Evolutionary conservation across 2,888 invertebrate species (phyloP).

Genomic region (Schrankia costaestrigalis): DNA sequence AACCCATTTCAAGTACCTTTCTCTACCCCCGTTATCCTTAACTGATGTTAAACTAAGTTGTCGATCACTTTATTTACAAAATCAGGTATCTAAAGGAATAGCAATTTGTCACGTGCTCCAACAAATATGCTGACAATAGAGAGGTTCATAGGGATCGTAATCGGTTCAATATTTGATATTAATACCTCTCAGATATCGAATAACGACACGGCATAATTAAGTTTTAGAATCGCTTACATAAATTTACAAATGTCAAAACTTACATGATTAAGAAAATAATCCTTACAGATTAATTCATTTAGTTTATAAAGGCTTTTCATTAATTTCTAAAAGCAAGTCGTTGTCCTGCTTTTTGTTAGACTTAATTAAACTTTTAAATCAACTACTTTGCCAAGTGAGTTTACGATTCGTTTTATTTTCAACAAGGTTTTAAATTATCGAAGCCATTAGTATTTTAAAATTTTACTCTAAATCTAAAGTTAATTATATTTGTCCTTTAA

Average conservation of each 20-base stretch:
- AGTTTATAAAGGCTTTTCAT: slow-evolving; percentile 3
- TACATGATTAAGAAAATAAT: slow-evolving; percentile 1
- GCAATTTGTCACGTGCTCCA: slow-evolving; percentile 16
- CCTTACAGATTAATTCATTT: slow-evolving; percentile 1
- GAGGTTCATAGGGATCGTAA: too few species aligned
- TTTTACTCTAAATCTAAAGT: too few species aligned
- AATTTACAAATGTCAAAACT: slow-evolving; percentile 2
- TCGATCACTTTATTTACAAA: slow-evolving; percentile 18
- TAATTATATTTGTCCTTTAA: too few species aligned
- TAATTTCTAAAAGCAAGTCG: slow-evolving; percentile 6
- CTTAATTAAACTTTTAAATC: slow-evolving; percentile 18
- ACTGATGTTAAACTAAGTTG: slow-evolving; percentile 5
- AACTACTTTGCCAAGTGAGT: slow-evolving; percentile 3
- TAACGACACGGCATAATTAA: slow-evolving; percentile 8
- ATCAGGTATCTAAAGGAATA: slow-evolving; percentile 13
- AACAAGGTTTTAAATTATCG: too few species aligned
- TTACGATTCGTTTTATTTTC: too few species aligned
- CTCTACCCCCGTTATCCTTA: slow-evolving; percentile 9
- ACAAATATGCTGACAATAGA: slow-evolving; percentile 13
- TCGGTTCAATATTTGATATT: slow-evolving; percentile 12
- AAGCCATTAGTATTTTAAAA: too few species aligned
- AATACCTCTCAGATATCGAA: slow-evolving; percentile 12
- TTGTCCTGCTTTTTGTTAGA: slow-evolving; percentile 11
- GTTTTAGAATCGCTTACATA: slow-evolving; percentile 9
- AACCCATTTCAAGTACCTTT: slow-evolving; percentile 14